Evolutionary conservation across 2,113 vertebrate species (phyloP).

Genomic region (Pachyramphus minor): DNA sequence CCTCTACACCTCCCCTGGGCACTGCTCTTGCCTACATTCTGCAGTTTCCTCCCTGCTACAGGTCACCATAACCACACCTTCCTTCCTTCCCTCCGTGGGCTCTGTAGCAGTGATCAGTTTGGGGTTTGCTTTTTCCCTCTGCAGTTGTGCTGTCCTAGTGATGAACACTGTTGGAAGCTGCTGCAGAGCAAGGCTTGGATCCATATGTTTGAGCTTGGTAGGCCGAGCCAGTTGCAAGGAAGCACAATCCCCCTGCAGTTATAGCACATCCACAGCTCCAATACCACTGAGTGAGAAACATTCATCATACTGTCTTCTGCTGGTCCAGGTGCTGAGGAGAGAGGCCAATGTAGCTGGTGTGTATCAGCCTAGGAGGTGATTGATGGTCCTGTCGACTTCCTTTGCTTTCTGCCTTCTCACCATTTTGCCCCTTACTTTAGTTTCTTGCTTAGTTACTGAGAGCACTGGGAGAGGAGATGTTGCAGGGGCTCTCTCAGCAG

Average conservation of each 20-base stretch:
- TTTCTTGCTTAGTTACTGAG: not conserved
- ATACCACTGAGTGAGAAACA: not conserved
- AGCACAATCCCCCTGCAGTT: not conserved
- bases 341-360: not conserved
- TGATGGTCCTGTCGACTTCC: not conserved
- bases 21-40: not conserved
- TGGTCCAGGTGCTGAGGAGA: constrained; percentile 42
- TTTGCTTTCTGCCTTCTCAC: constrained; percentile 9
- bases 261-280: not conserved
- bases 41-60: not conserved
- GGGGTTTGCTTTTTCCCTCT: not conserved
- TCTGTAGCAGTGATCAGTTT: not conserved
- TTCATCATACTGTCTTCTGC: constrained; percentile 33
- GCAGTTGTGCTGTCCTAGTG: not conserved
- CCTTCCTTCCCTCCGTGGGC: not conserved
- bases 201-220: not conserved
- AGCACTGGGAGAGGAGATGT: not conserved
- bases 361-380: constrained; percentile 7
- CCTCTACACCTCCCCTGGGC: not conserved
- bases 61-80: not conserved
- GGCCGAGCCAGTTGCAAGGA: not conserved
- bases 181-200: not conserved
- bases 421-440: not conserved
- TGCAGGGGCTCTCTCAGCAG: not conserved
- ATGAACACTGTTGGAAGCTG: not conserved